Conservation (phyloP, 2,888 invertebrate species). For the Anoplius nigerrimus region DNA sequence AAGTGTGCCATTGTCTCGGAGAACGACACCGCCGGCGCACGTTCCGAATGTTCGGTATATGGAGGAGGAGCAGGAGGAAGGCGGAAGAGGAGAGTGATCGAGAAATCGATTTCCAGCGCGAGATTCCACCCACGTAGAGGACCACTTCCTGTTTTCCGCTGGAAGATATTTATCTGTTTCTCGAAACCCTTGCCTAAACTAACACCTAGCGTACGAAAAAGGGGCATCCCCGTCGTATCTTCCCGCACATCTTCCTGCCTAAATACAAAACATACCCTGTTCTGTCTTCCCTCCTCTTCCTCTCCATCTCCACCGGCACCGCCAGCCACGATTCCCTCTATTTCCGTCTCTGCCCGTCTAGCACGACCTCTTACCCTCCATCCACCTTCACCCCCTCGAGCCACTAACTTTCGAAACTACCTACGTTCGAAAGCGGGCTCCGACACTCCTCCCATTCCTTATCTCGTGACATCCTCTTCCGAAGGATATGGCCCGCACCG, state of each 20-base stretch:
- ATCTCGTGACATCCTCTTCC: constrained; percentile 54
- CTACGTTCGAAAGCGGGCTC: constrained; percentile 46
- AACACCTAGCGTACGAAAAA: constrained; percentile 62
- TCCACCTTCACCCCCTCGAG: constrained; percentile 8
- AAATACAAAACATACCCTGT: constrained; percentile 46
- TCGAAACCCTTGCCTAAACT: constrained; percentile 66
- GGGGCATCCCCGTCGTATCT: constrained; percentile 60
- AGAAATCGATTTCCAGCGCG: constrained; percentile 18
- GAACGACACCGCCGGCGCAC: constrained; percentile 28
- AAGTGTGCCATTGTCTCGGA: constrained; percentile 32
- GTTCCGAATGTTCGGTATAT: constrained; percentile 11
- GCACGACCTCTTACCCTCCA: neutral
- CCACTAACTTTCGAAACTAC: constrained; percentile 46
- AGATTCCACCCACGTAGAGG: constrained; percentile 62
- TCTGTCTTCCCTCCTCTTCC: constrained; percentile 22
- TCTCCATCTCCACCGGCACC: too few species aligned
- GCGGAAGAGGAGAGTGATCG: neutral
- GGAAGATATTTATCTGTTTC: constrained; percentile 66
- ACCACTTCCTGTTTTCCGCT: constrained; percentile 65
- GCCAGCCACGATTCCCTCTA: too few species aligned
- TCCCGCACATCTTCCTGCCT: constrained; percentile 56
- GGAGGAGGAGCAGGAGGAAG: neutral
- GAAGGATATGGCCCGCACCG: constrained; percentile 35
- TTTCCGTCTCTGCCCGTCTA: constrained; percentile 6
- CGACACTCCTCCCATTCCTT: constrained; percentile 46